Evolutionary conservation across 2,797 vertebrate genomes (phyloP), one percentile per base, ranked within the genome.

Genomic region (Gymnodraco acuticeps): DNA sequence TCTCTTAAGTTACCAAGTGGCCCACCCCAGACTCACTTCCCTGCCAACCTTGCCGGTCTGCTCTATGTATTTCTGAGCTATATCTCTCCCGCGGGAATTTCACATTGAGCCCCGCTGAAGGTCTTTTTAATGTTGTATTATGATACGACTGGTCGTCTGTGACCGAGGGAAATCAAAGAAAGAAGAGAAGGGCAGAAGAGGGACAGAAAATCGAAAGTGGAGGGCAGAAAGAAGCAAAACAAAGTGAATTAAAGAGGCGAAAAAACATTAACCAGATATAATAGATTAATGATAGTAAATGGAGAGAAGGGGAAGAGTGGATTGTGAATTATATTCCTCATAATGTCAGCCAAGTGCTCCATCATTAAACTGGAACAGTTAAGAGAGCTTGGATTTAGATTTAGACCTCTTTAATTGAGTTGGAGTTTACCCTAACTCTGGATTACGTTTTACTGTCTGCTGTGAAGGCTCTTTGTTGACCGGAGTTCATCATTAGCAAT

Each of bases 321-420:
- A 79, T 80, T 67, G 73, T 43, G 69, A 83, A 83, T 67, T 62
- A 63, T 52, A 86, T 81, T 78, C 74, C 50, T 80, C 46, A 58
- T 42, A 83, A 89, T 83, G 77, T 92, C 82, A 81, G 86, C 87
- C 89, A 87, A 78, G 69, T 77, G 70, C 83, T 91, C 81, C 80
- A 85, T 92, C 88, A 80, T 87, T 70, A 79, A 82, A 58, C 80
- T 86, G 85, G 89, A 89, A 80, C 87, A 81, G 84, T 69, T 77
- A 73, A 87, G 70, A 84, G 90, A 85, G 80, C 90, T 83, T 92
- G 89, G 85, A 88, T 88, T 93, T 87, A 73, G 80, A 91, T 93
- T 87, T 85, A 81, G 84, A 70, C 55, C 38, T 73, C 73, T 91
- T 87, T 89, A 92, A 93, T 89, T 88, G 81, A 84, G 74, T 80